Conservation (phyloP, 1,140 invertebrate species). For the Caerostris darwini region DNA sequence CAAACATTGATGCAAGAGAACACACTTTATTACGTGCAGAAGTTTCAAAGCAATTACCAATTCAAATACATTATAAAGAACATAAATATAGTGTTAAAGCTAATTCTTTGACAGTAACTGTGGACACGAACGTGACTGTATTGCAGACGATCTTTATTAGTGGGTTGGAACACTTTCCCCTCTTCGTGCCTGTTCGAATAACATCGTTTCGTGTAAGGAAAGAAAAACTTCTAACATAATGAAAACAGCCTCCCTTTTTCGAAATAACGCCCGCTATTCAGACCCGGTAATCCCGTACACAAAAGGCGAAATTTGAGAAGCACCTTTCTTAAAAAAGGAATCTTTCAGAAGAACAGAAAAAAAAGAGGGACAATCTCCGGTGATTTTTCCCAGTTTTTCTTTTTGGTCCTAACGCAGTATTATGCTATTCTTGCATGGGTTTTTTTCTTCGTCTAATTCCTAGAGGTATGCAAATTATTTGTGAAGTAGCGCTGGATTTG, state of each 20-base stretch:
- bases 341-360: not conserved
- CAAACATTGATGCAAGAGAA: no score
- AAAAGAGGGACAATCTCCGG: not conserved
- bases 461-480: not conserved
- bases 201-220: not conserved
- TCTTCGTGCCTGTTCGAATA: not conserved
- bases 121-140: not conserved
- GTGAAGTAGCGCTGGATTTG: not conserved
- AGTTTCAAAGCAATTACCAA: no score
- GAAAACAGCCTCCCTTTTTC: not conserved
- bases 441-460: not conserved
- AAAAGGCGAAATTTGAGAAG: slow-evolving; percentile 8
- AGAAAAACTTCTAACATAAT: not conserved
- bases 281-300: not conserved
- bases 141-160: not conserved
- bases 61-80: no score
- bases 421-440: not conserved
- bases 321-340: not conserved
- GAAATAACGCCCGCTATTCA: not conserved
- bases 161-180: not conserved
- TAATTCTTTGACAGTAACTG: no score
- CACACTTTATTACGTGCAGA: no score
- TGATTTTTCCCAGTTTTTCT: not conserved
- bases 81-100: no score
- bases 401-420: not conserved